These are phyloP conservation scores for Lerista edwardsae DNA, from an alignment of 2,797 vertebrate genomes.

Conservation along the genomic window DNA sequence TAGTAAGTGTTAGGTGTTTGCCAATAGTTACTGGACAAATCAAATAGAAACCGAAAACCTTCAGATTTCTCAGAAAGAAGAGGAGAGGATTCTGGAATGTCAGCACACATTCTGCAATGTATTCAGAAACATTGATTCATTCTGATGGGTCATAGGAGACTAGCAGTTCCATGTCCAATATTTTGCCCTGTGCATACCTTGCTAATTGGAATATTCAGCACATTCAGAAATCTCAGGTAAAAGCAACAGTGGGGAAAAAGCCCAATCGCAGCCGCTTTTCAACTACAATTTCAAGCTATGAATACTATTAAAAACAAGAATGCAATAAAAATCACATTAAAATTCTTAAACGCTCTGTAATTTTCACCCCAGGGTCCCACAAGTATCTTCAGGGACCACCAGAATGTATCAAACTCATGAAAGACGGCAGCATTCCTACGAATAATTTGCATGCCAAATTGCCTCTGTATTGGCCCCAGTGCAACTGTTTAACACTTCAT, in stretches of 20 bases:
- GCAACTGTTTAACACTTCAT: constrained; percentile 33
- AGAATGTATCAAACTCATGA: neutral
- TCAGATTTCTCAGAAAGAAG: neutral
- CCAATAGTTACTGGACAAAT: neutral
- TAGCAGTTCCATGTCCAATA: constrained; percentile 5
- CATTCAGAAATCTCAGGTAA: constrained; percentile 27
- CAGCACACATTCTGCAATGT: neutral
- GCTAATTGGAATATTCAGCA: neutral
- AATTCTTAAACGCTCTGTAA: constrained; percentile 1
- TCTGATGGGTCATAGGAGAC: neutral
- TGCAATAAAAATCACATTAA: constrained; percentile 31
- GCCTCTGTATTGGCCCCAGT: neutral
- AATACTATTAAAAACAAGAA: constrained; percentile 43
- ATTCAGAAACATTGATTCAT: neutral
- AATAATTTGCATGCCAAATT: constrained; percentile 36
- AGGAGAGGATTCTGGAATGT: neutral
- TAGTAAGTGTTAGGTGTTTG: neutral
- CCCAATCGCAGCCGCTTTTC: constrained; percentile 15
- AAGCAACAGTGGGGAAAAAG: neutral
- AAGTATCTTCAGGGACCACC: constrained; percentile 19
- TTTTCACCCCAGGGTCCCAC: neutral
- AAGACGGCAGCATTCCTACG: constrained; percentile 29
- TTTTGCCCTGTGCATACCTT: neutral
- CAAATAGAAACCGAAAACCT: neutral
- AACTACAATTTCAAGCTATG: neutral